A percentile compares a stretch with the other conserved stretches of the same genome.
phyloP scores from a whole-genome alignment of 2,888 invertebrate genomes.

The Diarsia dahlii region DNA sequence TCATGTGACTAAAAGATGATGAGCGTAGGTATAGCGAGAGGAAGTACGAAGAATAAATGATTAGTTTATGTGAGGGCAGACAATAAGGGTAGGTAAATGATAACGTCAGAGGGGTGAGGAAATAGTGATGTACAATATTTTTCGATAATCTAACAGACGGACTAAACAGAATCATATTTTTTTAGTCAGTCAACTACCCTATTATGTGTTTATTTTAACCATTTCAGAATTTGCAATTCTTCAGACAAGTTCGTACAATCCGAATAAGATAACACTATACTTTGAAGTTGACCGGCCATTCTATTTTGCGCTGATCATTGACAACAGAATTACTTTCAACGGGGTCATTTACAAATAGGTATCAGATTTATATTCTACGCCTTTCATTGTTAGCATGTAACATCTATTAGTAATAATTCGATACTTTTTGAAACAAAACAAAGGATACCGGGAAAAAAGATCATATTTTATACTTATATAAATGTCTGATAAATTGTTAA shows the following conservation, averaged over 20 bases:
- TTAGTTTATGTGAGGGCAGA: neutral
- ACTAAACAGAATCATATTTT: too few relatives aligned
- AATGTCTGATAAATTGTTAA: neutral
- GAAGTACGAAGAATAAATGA: neutral
- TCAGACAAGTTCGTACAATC: neutral
- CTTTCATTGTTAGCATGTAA: neutral
- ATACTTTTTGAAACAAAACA: neutral
- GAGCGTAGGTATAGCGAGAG: neutral
- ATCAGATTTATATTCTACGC: neutral
- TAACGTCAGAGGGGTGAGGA: neutral
- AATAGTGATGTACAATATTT: too few relatives aligned
- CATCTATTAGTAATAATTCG: neutral
- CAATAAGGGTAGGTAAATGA: neutral
- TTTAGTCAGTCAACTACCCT: too few relatives aligned
- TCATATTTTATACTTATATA: too few relatives aligned
- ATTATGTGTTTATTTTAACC: neutral
- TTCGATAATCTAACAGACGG: too few relatives aligned
- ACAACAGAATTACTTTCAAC: conserved; percentile 45
- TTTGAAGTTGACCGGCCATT: conserved; percentile 69
- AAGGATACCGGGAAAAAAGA: too few relatives aligned
- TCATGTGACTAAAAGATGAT: neutral
- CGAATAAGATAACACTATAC: neutral
- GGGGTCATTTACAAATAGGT: conserved; percentile 42
- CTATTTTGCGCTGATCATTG: conserved; percentile 61
- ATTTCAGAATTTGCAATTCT: conserved; percentile 6